Conservation (phyloP, 2,797 vertebrate species). For the Pangasius mekongensis region DNA sequence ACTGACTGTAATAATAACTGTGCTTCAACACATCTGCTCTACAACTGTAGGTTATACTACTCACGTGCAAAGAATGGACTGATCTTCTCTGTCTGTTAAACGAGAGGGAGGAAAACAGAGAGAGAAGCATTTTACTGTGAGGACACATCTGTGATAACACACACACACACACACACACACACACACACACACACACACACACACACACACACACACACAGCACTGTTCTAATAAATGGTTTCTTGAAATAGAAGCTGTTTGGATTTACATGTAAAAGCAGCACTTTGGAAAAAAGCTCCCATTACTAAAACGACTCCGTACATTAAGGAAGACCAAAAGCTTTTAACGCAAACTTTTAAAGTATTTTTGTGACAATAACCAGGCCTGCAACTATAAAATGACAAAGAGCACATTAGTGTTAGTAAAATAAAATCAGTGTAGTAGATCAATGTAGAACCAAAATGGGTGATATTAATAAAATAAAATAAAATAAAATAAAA, state of each 20-base stretch:
- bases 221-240: slow-evolving; percentile 14
- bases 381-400: neutral
- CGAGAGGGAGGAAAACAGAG: neutral
- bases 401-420: neutral
- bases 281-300: neutral
- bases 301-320: neutral
- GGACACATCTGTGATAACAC: slow-evolving; percentile 31
- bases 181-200: slow-evolving; percentile 52
- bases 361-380: neutral
- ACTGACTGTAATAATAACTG: slow-evolving; percentile 40
- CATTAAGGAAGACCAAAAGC: neutral
- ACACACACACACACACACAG: neutral
- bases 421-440: neutral
- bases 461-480: neutral
- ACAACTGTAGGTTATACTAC: slow-evolving; percentile 63
- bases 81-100: slow-evolving; percentile 88
- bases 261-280: slow-evolving; percentile 1
- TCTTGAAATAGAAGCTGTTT: neutral
- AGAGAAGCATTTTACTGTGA: slow-evolving; percentile 51
- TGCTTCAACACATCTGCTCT: neutral
- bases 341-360: slow-evolving; percentile 7
- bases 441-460: neutral
- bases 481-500: no score
- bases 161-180: slow-evolving; percentile 48
- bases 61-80: slow-evolving; percentile 95